Evolutionary conservation across 2,113 vertebrate genomes (phyloP).

Genomic region (Glaucomys volans): DNA sequence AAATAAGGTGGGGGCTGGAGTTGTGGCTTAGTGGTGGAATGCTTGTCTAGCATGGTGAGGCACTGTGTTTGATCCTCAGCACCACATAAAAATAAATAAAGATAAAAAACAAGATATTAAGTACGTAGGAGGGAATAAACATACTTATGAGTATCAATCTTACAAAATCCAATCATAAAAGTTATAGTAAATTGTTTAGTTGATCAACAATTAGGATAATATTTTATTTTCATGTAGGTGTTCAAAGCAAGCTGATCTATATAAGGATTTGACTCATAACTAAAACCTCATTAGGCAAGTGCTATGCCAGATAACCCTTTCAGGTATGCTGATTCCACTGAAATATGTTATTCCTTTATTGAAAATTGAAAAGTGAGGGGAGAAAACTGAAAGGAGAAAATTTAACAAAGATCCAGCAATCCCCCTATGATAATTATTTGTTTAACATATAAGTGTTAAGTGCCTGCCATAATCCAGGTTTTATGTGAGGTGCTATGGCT

Average conservation of each 20-base stretch:
- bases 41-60: no score
- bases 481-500: slow-evolving; percentile 15
- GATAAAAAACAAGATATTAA: not conserved
- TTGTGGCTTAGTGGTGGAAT: no score
- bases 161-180: slow-evolving; percentile 51
- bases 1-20: no score
- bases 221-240: slow-evolving; percentile 35
- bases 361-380: not conserved
- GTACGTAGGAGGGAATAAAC: not conserved
- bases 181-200: not conserved
- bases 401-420: not conserved
- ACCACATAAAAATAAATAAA: no score
- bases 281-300: not conserved
- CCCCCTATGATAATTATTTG: not conserved
- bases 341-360: not conserved
- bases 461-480: not conserved
- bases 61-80: no score
- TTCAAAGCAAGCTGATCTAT: not conserved
- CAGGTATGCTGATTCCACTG: not conserved
- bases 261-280: not conserved
- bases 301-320: not conserved
- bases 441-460: not conserved
- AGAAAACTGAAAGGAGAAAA: not conserved
- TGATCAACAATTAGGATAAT: slow-evolving; percentile 19
- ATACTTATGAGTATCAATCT: not conserved